These are phyloP conservation scores for Agonum fuliginosum DNA, from an alignment of 2,888 invertebrate species.

Conservation along the genomic window DNA sequence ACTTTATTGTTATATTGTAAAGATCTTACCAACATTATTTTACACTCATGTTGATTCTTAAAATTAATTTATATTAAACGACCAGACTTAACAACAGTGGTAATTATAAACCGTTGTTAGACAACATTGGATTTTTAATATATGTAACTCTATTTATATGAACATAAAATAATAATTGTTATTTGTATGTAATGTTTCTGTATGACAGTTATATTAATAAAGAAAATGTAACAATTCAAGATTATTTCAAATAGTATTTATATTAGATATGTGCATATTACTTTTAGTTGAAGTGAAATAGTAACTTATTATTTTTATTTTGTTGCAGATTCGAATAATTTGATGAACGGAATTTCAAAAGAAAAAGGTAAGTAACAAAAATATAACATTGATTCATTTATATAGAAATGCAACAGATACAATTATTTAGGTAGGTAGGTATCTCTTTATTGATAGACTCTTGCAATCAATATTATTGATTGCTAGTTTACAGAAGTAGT, in stretches of 20 bases:
- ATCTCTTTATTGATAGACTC: no score
- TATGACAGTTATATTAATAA: conserved; percentile 28
- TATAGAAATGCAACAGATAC: no score
- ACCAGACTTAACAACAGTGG: neutral
- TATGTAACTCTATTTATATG: neutral
- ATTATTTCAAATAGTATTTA: neutral
- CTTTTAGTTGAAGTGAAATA: no score
- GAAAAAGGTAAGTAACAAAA: no score
- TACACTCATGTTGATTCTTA: neutral
- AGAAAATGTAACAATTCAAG: neutral
- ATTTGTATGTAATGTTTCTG: conserved; percentile 31
- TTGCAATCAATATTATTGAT: no score
- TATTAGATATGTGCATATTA: no score
- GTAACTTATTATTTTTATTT: no score
- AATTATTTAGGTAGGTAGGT: no score
- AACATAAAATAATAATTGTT: neutral
- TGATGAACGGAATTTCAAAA: no score
- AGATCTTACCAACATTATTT: neutral
- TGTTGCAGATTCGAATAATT: no score
- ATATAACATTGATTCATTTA: no score
- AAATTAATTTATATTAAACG: neutral
- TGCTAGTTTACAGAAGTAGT: no score
- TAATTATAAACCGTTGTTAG: conserved; percentile 1
- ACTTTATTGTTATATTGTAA: neutral
- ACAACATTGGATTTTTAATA: conserved; percentile 4